Base-by-base conservation (phyloP, 2,888 invertebrate genomes). In the Polia nebulosa region DNA sequence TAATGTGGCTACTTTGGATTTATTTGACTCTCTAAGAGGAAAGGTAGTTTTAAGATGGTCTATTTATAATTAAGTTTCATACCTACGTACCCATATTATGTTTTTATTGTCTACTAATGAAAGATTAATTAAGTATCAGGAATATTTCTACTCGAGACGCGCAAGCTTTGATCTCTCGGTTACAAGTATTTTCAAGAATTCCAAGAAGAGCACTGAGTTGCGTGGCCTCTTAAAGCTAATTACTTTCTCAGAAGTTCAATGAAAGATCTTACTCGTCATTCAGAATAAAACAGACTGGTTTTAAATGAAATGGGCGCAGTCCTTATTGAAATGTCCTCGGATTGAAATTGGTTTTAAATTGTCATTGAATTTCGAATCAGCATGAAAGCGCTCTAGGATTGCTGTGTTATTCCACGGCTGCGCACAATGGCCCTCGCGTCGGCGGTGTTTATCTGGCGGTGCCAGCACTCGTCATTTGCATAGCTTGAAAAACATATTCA, bases 401-500 rank as follows among this genome's bases (percentile, higher is more conserved):
- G 69, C 74, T 69, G 66, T 72, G 69, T 78, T 78, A 80, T 85
- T 79, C 73, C 56, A 60, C 66, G 68, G 44, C 62, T 80, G 76
- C 80, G 72, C 80, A 78, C 67, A 76, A 66, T 34, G 66, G 64
- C 59, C 29, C 57, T 71, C 57, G 49, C 56, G 62, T 68, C 64
- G 53, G 65, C 69, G 60, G 78, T 82, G 83, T 86, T 88, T 87
- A 89, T 88, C 86, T 86, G 83, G 53, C 67, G 78, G 70, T 75
- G 82, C 81, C 86, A 84, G 85, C 76, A 73, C 71, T 82, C 81
- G 81, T 76, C 86, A 89, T 89, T 89, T 89, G 85, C 89, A 87
- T 86, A 86, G 80, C 76, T 83, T 82, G 85, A 85, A 89, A 86
- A 88, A 87, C 76, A 78, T 82, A 83, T 88, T 85, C 86, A 88